A percentile compares a stretch with the other conserved stretches of the same genome.
Evolutionary conservation across 2,888 invertebrate species (phyloP).

Genomic region (Morpho helenor): DNA sequence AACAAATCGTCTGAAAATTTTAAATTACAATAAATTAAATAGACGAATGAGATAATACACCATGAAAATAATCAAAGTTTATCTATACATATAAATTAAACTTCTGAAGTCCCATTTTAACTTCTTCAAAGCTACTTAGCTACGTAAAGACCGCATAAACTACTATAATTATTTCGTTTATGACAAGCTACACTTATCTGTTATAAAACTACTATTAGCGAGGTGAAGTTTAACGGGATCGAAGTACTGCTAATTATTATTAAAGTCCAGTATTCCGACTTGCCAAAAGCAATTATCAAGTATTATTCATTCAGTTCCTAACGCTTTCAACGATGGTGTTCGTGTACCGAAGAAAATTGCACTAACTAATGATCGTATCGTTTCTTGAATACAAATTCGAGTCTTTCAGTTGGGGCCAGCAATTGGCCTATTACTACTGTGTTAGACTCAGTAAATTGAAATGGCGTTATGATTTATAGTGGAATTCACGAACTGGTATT

Average conservation of each 20-base stretch:
- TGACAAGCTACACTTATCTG: background rate
- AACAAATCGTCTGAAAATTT: too few relatives aligned
- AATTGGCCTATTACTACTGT: conserved; percentile 60
- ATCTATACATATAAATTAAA: too few relatives aligned
- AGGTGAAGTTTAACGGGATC: background rate
- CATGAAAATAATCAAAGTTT: too few relatives aligned
- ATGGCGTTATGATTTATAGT: conserved; percentile 72
- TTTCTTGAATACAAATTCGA: conserved; percentile 72
- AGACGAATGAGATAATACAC: too few relatives aligned
- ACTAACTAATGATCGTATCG: conserved; percentile 73
- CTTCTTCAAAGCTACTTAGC: too few relatives aligned
- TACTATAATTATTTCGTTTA: background rate
- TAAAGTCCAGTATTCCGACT: conserved; percentile 44
- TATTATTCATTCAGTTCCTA: conserved; percentile 38
- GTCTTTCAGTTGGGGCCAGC: conserved; percentile 60
- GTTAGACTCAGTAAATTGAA: conserved; percentile 71
- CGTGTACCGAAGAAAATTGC: conserved; percentile 69
- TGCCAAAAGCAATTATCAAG: conserved; percentile 59
- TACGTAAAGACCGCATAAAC: too few relatives aligned
- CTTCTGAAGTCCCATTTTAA: too few relatives aligned
- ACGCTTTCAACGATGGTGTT: conserved; percentile 48
- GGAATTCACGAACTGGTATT: conserved; percentile 64
- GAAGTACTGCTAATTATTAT: conserved; percentile 31
- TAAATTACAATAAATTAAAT: too few relatives aligned
- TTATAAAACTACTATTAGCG: background rate